Evolutionary conservation across 2,113 vertebrate species (phyloP), one percentile per base, ranked within the genome.

Genomic region (Passer montanus): DNA sequence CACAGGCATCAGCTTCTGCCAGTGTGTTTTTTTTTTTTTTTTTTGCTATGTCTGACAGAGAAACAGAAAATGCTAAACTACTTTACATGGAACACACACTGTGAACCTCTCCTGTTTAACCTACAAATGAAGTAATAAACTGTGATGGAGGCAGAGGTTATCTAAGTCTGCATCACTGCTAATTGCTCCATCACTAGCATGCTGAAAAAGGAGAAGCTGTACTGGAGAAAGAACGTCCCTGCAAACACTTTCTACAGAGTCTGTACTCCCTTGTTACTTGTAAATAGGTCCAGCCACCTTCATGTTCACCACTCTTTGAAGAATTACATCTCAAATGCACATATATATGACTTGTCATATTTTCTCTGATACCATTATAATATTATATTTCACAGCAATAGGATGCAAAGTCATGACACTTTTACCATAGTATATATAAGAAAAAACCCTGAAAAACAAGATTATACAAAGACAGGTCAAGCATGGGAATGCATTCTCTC

Each of bases 1-100:
- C 59, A 77, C 72, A 77, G 9, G 56, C 33, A 92, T 39, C 73
- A 68, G 60, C 60, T 78, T 74, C 76, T 93, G 83, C 88, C 67
- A 67, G 59, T 93, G 66, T 2, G 35, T 31, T 2, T 39, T 73
- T 84, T 73, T 63, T 85, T 44, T 2, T 41, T 74, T 85, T 75
- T 66, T 84, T 13, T n/a, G 35, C 88, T 35, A 33, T 16, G 59
- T 89, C 93, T 95, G 90, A 84, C 68, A 80, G 55, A 93, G 64
- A 74, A 89, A 92, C 52, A 86, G n/a, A 49, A 95, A 94, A 94
- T 33, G 35, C 83, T 55, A 3, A 84, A 74, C 76, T 94, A 9
- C 64, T 96, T 94, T 89, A 47, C 80, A 93, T 78, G 76, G 76
- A 77, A 90, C 84, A 90, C 73, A 92, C 72, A 67, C 72, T 23